Evolutionary conservation across 2,888 invertebrate species (phyloP).

Genomic region (Cryptosula pallasiana): DNA sequence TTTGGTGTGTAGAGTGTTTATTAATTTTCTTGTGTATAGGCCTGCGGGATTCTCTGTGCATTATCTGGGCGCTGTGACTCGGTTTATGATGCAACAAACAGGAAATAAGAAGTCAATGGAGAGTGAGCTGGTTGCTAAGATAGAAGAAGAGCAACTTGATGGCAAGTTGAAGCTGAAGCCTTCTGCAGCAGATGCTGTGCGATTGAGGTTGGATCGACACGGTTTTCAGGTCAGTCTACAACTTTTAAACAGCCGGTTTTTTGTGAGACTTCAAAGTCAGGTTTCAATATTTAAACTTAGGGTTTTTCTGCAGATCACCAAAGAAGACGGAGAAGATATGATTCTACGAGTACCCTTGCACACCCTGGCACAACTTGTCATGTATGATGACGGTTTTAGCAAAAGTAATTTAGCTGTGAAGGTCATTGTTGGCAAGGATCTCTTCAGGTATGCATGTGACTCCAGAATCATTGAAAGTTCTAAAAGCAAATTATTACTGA

Average conservation of each 20-base stretch:
- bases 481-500: too few relatives aligned
- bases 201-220: not conserved
- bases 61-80: not conserved
- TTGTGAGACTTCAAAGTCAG: too few relatives aligned
- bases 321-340: conserved; percentile 8
- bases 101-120: not conserved
- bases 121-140: not conserved
- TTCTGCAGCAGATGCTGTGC: not conserved
- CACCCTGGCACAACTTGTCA: conserved; percentile 22
- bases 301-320: not conserved
- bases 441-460: conserved; percentile 21
- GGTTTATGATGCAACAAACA: not conserved
- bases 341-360: conserved; percentile 21
- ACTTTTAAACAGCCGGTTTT: too few relatives aligned
- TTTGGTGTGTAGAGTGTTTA: too few relatives aligned
- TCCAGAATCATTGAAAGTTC: too few relatives aligned
- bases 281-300: too few relatives aligned
- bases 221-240: not conserved
- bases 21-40: not conserved
- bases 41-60: not conserved
- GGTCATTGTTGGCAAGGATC: conserved; percentile 24
- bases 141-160: conserved; percentile 19
- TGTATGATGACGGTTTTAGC: conserved; percentile 22
- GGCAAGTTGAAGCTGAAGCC: conserved; percentile 6
- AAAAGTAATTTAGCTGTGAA: conserved; percentile 23